These are phyloP conservation scores for Polydrusus cervinus DNA, from an alignment of 2,888 invertebrate species.

Conservation along the genomic window DNA sequence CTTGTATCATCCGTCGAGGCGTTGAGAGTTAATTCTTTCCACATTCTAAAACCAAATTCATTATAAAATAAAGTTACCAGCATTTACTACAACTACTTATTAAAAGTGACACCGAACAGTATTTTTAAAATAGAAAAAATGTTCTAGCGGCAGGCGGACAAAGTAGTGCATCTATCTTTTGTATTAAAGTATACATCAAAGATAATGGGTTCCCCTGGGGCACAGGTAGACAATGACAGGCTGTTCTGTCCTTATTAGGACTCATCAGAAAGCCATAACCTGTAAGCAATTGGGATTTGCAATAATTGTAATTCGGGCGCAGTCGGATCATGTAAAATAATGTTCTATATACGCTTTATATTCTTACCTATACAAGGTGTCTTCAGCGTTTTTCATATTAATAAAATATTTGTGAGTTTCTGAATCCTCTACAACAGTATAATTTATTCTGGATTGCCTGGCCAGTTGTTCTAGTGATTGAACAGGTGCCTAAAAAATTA, in stretches of 20 bases:
- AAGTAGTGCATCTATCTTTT: too few species aligned
- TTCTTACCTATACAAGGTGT: conserved; percentile 83
- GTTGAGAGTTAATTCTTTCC: conserved; percentile 92
- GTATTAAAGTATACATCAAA: too few species aligned
- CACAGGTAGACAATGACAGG: too few species aligned
- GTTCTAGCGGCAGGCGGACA: too few species aligned
- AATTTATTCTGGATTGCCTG: conserved; percentile 90
- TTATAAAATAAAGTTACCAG: neutral
- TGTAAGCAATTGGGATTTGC: too few species aligned
- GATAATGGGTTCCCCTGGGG: too few species aligned
- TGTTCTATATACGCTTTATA: conserved; percentile 89
- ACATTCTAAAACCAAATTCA: conserved; percentile 83
- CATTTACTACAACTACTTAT: too few species aligned
- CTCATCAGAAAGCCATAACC: too few species aligned
- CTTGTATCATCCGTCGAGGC: conserved; percentile 85
- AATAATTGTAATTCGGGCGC: too few species aligned
- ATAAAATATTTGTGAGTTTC: conserved; percentile 87
- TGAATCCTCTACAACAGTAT: conserved; percentile 86
- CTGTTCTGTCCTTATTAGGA: too few species aligned
- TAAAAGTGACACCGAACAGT: too few species aligned
- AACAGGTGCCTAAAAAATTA: conserved; percentile 82
- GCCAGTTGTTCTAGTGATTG: conserved; percentile 91
- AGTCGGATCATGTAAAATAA: neutral
- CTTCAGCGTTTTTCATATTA: conserved; percentile 94
- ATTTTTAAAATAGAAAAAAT: too few species aligned